Conservation (phyloP, 2,113 vertebrate species). For the Xenotilapia leptura region DNA sequence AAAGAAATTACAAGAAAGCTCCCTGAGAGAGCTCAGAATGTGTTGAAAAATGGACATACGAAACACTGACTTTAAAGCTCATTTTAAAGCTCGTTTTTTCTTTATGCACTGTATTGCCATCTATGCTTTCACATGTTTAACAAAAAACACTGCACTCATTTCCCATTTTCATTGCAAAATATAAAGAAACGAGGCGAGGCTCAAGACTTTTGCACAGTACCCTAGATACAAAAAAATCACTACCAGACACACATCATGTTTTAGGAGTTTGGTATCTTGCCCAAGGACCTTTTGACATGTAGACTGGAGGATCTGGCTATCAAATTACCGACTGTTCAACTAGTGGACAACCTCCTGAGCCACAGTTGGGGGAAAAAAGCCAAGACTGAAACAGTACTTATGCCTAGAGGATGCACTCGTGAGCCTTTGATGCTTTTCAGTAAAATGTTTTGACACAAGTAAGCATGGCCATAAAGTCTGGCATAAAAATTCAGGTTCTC, state of each 20-base stretch:
- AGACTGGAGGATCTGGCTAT: background rate
- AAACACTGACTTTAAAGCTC: background rate
- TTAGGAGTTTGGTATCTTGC: background rate
- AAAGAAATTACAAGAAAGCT: background rate
- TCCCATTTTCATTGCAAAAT: background rate
- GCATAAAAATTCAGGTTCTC: background rate
- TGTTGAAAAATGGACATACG: background rate
- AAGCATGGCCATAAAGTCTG: background rate
- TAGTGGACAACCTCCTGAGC: background rate
- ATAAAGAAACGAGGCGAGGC: fast-evolving
- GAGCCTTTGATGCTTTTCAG: background rate
- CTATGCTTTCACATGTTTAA: background rate
- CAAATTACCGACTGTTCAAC: background rate
- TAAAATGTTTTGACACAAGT: background rate
- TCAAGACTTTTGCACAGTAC: background rate
- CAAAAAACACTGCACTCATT: background rate
- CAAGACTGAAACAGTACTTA: background rate
- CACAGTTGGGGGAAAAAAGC: fast-evolving
- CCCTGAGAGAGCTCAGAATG: fast-evolving
- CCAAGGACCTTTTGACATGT: background rate
- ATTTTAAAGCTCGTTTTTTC: background rate
- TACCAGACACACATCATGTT: background rate
- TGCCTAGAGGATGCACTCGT: background rate
- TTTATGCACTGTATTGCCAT: background rate
- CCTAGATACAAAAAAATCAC: background rate